Base-by-base conservation (phyloP, 1,140 invertebrate genomes). In the Drosophila arizonae region DNA sequence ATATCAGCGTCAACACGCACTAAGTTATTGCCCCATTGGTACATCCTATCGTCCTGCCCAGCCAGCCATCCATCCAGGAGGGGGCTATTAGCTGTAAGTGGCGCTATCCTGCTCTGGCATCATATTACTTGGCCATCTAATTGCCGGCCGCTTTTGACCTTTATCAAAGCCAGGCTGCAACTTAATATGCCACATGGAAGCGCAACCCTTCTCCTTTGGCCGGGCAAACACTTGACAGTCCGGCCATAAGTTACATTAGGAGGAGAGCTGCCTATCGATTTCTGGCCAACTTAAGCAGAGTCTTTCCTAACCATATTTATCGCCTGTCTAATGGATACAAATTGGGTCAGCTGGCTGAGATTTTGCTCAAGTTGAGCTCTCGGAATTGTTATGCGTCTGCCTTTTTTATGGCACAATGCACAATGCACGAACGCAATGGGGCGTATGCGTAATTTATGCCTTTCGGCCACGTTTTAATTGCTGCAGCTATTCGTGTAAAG, bases 321-420 rank as follows among this genome's bases (percentile, higher is more conserved):
- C 72, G 67, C 63, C 77, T 79, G 79, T 81, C 79, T 84, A 84
- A 82, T 79, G 72, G 76, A 79, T 68, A 72, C 79, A 82, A 81
- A 81, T 79, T 69, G 61, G 79, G 79, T 74, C 76, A 79, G 28
- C 10, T 36, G 28, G 65, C 43, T n/a, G 26, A 64, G 61, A 67
- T 36, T 54, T 57, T 46, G 36, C 61, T 33, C 56, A 60, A 43
- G 57, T 46, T 45, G 41, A 26, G 10, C 36, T 11, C 46, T 24
- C 17, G 51, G 54, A 61, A 67, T 58, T 60, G 50, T 69, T 43
- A 45, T 60, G 56, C 56, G 65, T 52, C 33, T 51, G 17, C n/a
- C 36, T 30, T 51, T 54, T 61, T 54, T 43, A 48, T 51, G 48
- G 51, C 33, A 6, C 52, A 41, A 39, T 57, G 54, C 57, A 68